Base-by-base conservation (phyloP, 2,113 vertebrate genomes). In the Callipepla californica region DNA sequence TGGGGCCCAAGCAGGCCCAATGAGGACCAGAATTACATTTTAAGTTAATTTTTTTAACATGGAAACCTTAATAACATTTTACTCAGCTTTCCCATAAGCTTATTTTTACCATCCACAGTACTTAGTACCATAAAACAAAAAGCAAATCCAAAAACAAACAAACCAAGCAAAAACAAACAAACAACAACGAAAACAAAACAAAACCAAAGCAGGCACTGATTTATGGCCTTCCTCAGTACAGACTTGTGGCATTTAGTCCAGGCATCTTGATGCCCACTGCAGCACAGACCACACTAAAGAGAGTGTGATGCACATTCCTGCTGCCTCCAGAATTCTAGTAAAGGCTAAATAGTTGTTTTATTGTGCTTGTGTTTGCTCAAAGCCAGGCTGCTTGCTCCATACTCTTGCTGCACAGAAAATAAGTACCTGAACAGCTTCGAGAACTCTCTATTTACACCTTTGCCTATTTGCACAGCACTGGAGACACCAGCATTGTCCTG, bases 401-500 rank as follows among this genome's bases (percentile, higher is more conserved):
- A 0, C 13, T 86, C 61, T 74, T 66, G 22, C 58, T 80, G n/a
- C 59, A 36, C 3, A 70, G 32, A 42, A 74, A 76, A 80, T 32
- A 51, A 86, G 11, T 13, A 78, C 28, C 76, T 57, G 44, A 73
- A 69, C 53, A 42, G 42, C 84, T 81, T 30, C 62, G 87, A 11
- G 21, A 79, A 47, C 61, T 51, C 40, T 70, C 23, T 86, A 2
- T 28, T 85, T 76, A 34, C 57, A 63, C 30, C 69, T 88, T 67
- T 1, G 4, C 40, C 40, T 69, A n/a, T 81, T 75, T 74, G 80
- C 53, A 50, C 53, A 38, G 92, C 66, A 17, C 51, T 81, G 67
- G 83, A 94, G 87, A 70, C 44, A 62, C 69, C 89, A 80, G 42
- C 59, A 28, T 68, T 80, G 38, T 92, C 85, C 85, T 93, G 83